Evolutionary conservation across 2,888 invertebrate genomes (phyloP), one percentile per base, ranked within the genome.

Genomic region (Pheosia tremula): DNA sequence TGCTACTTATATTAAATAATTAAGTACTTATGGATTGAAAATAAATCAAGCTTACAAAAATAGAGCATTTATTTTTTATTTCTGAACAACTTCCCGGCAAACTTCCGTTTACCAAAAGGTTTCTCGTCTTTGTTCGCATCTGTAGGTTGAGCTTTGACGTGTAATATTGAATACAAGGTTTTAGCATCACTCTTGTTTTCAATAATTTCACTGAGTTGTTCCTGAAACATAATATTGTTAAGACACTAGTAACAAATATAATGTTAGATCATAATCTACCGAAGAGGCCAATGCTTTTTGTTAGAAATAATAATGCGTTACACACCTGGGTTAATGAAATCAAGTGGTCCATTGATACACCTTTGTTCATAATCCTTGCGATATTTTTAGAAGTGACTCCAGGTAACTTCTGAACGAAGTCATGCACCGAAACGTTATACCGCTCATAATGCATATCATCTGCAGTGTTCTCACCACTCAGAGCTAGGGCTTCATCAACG

Each of bases 361-460:
- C 97, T 79, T 96, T 95, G 72, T 97, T 96, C 91, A 99, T 94
- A 61, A 99, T 90, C 11, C 93, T 82, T 60, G 96, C 94, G 5
- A 98, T 95, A 88, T 99, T 99, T 87, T 97, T 98, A 0, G 97
- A 96, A 68, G 96, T 97, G 5, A 99, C 95, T 8, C 99, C 99
- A 0, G 99, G 98, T 78, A 99, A 93, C 84, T 97, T 97, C 38
- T 96, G 93, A n/a, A 98, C 89, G 79, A 98, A 96, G 86, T 97
- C 97, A 86, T 97, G 96, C 38, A 97, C 95, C 64, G 94, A 89
- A 54, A 95, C 93, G 83, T 96, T 98, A 90, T 95, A 98, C 71
- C 95, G 95, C 73, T 96, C 96, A 59, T 86, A 88, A 73, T 85
- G 80, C 82, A 89, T 87, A 53, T 92, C 92, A 49, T 95, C 95